A percentile compares a stretch with the other conserved stretches of the same genome.
Conservation (phyloP, 1,140 invertebrate species). For the Drosophila nigromelanica region DNA sequence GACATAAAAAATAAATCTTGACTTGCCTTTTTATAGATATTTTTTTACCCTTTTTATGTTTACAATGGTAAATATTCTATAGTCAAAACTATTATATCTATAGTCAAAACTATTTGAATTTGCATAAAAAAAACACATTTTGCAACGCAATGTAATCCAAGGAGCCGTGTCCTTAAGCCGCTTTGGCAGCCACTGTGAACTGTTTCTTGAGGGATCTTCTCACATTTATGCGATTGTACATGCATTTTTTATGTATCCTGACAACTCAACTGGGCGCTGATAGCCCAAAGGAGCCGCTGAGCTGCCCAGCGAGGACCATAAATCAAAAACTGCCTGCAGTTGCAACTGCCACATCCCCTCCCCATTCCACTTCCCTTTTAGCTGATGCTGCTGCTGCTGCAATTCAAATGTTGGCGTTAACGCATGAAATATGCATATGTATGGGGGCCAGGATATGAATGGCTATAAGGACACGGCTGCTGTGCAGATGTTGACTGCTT, state of each 20-base stretch:
- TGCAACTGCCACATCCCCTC: conserved; percentile 19
- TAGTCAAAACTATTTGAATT: conserved; percentile 4
- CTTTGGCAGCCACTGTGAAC: conserved; percentile 18
- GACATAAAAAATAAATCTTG: not conserved
- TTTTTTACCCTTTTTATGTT: not conserved
- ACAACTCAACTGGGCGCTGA: conserved; percentile 73
- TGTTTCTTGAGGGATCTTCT: conserved; percentile 62
- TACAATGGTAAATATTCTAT: not conserved
- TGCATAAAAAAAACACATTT: conserved; percentile 15
- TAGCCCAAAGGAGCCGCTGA: conserved; percentile 41
- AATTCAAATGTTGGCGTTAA: conserved; percentile 83
- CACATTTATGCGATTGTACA: conserved; percentile 73
- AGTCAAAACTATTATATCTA: not conserved
- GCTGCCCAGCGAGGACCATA: conserved; percentile 53
- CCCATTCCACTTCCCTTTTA: not conserved
- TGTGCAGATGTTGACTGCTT: conserved; percentile 53
- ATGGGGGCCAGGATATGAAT: conserved; percentile 28
- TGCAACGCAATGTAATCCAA: conserved; percentile 1
- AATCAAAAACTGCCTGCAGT: conserved; percentile 71
- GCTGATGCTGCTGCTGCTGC: conserved; percentile 33
- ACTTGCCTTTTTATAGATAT: not conserved
- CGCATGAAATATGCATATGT: conserved; percentile 82
- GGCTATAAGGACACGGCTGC: conserved; percentile 29
- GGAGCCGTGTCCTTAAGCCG: conserved; percentile 15
- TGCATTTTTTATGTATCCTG: conserved; percentile 70